Evolutionary conservation across 2,113 vertebrate species (phyloP).

Genomic region (Triplophysa dalaica): DNA sequence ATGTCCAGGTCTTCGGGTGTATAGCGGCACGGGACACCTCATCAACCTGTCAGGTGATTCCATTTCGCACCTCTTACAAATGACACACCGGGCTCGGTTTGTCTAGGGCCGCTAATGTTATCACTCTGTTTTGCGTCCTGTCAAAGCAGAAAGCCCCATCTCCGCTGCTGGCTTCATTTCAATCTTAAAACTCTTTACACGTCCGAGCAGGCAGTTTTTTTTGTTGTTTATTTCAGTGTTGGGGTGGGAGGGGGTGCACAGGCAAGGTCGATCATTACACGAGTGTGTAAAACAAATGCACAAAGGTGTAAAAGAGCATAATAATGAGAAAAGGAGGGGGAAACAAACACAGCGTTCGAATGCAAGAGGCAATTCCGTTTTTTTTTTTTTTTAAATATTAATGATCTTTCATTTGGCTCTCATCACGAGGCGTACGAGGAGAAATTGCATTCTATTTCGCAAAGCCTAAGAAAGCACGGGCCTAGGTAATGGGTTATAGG

Average conservation of each 20-base stretch:
- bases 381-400: conserved; percentile 68
- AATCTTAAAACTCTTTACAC: conserved; percentile 52
- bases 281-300: conserved; percentile 55
- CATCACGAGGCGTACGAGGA: conserved; percentile 73
- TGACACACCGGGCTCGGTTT: conserved; percentile 44
- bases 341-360: conserved; percentile 36
- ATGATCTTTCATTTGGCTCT: conserved; percentile 75
- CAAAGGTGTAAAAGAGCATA: conserved; percentile 53
- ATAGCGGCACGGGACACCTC: conserved; percentile 18
- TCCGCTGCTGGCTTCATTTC: conserved; percentile 51
- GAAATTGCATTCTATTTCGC: conserved; percentile 83
- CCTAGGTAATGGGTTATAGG: conserved; percentile 81
- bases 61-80: conserved; percentile 44
- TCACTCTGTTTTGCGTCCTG: conserved; percentile 48
- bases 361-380: conserved; percentile 44
- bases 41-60: conserved; percentile 46
- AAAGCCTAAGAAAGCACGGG: conserved; percentile 75
- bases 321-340: conserved; percentile 14
- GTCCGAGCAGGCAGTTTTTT: conserved; percentile 17
- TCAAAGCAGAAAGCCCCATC: conserved; percentile 46
- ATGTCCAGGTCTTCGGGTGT: background rate
- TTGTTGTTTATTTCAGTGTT: conserved; percentile 21
- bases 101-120: conserved; percentile 48
- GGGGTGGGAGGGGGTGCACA: background rate
- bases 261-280: conserved; percentile 48